phyloP scores from a whole-genome alignment of 2,888 invertebrate species.

The Trichopoda pennipes region DNA sequence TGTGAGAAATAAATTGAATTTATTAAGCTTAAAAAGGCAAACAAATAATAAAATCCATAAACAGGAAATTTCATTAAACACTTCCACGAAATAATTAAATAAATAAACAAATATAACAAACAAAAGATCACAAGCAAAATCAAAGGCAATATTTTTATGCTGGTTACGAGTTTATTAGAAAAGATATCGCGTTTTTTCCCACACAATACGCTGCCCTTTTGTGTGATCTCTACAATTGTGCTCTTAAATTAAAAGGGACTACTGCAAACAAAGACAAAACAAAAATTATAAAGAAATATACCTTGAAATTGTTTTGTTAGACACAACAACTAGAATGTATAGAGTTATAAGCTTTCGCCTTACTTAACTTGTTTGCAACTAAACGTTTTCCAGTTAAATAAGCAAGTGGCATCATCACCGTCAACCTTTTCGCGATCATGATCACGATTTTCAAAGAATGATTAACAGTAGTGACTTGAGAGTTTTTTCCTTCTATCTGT shows the following conservation, averaged over 20 bases:
- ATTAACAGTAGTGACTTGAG: slow-evolving; percentile 59
- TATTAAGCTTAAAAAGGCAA: slow-evolving; percentile 1
- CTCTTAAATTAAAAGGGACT: slow-evolving; percentile 48
- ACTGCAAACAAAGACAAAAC: slow-evolving; percentile 38
- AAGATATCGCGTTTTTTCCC: slow-evolving; percentile 58
- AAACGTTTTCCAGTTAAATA: slow-evolving; percentile 30
- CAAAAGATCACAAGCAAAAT: slow-evolving; percentile 17
- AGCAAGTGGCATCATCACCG: slow-evolving; percentile 61
- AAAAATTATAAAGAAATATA: background rate
- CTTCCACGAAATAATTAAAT: slow-evolving; percentile 55
- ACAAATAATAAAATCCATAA: slow-evolving; percentile 6
- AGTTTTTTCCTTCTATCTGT: background rate
- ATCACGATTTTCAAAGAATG: slow-evolving; percentile 55
- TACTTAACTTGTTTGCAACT: slow-evolving; percentile 24
- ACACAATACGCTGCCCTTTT: slow-evolving; percentile 61
- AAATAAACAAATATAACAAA: slow-evolving; percentile 50
- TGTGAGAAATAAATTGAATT: slow-evolving; percentile 52
- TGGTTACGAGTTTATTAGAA: slow-evolving; percentile 53
- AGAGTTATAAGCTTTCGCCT: slow-evolving; percentile 38
- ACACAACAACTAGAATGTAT: slow-evolving; percentile 22
- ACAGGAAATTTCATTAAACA: slow-evolving; percentile 67
- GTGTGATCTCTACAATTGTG: slow-evolving; percentile 45
- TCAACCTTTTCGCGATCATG: slow-evolving; percentile 58
- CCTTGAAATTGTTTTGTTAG: slow-evolving; percentile 27
- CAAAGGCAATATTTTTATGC: slow-evolving; percentile 29